These are phyloP conservation scores for Diachasma alloeum DNA, from an alignment of 1,140 invertebrate genomes.

Conservation along the genomic window DNA sequence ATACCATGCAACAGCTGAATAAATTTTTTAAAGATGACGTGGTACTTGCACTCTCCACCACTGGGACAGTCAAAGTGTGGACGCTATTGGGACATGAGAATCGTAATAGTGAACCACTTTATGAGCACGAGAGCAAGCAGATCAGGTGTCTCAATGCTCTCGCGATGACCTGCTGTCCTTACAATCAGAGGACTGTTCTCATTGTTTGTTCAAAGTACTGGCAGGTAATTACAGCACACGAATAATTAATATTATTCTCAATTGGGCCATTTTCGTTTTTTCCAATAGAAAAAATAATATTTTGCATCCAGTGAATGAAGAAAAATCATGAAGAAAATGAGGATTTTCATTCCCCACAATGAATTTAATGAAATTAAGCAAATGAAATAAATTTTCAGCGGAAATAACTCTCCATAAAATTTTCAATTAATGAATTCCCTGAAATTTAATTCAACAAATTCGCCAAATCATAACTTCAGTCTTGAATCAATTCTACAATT, in stretches of 20 bases:
- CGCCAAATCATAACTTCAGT: no score
- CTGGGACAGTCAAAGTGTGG: conserved; percentile 98
- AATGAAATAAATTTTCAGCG: no score
- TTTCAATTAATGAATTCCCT: no score
- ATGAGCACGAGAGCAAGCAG: conserved; percentile 98
- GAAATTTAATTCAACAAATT: no score
- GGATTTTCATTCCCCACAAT: no score
- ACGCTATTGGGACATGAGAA: conserved; percentile 89
- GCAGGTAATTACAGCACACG: conserved; percentile 79
- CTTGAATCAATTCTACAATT: no score
- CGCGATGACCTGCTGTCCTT: conserved; percentile 91
- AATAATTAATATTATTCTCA: not conserved
- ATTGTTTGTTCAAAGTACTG: conserved; percentile 97
- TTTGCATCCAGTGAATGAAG: no score
- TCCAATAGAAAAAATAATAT: no score
- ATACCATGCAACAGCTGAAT: conserved; percentile 26
- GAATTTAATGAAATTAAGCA: no score
- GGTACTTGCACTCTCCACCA: conserved; percentile 93
- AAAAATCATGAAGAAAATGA: no score
- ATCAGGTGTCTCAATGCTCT: conserved; percentile 94
- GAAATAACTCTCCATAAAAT: no score
- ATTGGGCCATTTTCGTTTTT: no score
- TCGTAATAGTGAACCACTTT: conserved; percentile 86
- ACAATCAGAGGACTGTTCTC: conserved; percentile 95
- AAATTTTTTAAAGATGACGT: conserved; percentile 84